Conservation (phyloP, 2,113 vertebrate species). For the Scytalopus superciliaris region DNA sequence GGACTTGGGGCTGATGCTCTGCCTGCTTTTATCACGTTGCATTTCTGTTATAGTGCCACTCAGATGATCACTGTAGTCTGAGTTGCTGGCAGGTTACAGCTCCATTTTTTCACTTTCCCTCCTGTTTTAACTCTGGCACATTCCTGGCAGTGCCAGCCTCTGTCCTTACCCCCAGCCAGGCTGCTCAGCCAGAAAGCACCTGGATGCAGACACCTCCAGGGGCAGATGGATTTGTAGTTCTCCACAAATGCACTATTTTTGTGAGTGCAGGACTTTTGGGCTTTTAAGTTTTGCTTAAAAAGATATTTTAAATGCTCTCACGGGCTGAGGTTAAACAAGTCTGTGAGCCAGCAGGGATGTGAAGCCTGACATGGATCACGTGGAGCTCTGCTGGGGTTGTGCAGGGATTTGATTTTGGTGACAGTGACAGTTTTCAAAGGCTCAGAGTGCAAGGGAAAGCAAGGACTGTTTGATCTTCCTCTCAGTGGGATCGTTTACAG, state of each 20-base stretch:
- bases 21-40: background rate
- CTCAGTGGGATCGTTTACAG: background rate
- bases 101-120: background rate
- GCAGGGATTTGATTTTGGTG: background rate
- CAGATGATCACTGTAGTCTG: background rate
- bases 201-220: fast-evolving
- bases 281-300: background rate
- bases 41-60: background rate
- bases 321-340: background rate
- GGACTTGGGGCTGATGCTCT: background rate
- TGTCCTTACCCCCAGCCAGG: background rate
- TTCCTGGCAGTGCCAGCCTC: background rate
- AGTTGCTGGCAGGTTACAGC: background rate
- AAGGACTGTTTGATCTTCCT: background rate
- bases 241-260: background rate
- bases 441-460: background rate
- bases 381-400: background rate
- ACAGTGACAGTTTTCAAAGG: background rate
- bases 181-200: background rate
- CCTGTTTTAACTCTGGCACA: background rate
- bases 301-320: background rate
- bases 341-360: background rate
- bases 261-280: background rate
- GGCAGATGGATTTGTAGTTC: background rate
- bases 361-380: background rate